These are phyloP conservation scores for Eremophila alpestris DNA, from an alignment of 2,797 vertebrate species.

Conservation along the genomic window DNA sequence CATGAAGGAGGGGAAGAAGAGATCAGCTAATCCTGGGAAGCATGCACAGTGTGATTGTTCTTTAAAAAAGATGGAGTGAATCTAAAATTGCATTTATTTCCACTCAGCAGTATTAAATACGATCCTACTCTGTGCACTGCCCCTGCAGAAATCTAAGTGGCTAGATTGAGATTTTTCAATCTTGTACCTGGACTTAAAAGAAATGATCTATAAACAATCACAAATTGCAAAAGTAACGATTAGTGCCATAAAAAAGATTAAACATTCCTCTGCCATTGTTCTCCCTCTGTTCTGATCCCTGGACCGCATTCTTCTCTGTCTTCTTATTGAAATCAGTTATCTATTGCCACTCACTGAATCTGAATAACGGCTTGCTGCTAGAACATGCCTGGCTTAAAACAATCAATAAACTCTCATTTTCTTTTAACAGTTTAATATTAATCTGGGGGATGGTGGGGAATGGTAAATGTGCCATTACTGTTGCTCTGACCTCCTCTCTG, in stretches of 20 bases:
- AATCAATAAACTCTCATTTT: slow-evolving; percentile 95
- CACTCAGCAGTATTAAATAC: slow-evolving; percentile 61
- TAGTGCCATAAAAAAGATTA: slow-evolving; percentile 87
- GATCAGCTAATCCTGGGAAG: slow-evolving; percentile 31
- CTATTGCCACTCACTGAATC: slow-evolving; percentile 84
- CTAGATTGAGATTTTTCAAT: slow-evolving; percentile 82
- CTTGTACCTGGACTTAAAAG: slow-evolving; percentile 81
- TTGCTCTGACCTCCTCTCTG: slow-evolving; percentile 79
- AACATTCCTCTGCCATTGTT: slow-evolving; percentile 84
- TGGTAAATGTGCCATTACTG: slow-evolving; percentile 83
- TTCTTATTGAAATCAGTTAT: slow-evolving; percentile 90
- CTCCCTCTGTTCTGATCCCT: slow-evolving; percentile 77
- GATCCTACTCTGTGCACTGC: slow-evolving; percentile 25
- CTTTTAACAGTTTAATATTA: slow-evolving; percentile 93
- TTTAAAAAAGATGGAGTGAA: slow-evolving; percentile 57
- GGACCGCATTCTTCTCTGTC: slow-evolving; percentile 82
- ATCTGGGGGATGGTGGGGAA: slow-evolving; percentile 84
- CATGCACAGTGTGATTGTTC: slow-evolving; percentile 52
- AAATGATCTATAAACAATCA: slow-evolving; percentile 87
- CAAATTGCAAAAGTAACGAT: slow-evolving; percentile 86
- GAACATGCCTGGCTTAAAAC: slow-evolving; percentile 88
- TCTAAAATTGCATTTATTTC: slow-evolving; percentile 72
- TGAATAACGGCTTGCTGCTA: slow-evolving; percentile 85
- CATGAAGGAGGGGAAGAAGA: background rate
- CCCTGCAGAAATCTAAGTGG: slow-evolving; percentile 75